Conservation (phyloP, 2,888 invertebrate genomes). For the Anodontia alba region DNA sequence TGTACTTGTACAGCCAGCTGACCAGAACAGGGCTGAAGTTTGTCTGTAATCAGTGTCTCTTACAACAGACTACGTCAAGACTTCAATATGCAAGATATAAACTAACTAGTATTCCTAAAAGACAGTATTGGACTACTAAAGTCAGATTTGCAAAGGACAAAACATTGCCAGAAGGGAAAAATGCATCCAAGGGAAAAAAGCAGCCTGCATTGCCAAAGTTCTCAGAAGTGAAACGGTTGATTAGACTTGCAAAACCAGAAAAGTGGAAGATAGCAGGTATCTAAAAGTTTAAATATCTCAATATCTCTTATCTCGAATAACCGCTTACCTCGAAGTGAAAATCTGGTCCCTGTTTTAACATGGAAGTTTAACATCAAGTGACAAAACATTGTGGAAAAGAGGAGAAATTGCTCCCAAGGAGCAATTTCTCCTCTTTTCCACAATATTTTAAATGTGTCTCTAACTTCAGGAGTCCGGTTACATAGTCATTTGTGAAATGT, state of each 20-base stretch:
- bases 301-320: no score
- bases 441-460: no score
- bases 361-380: no score
- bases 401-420: neutral
- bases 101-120: conserved; percentile 3
- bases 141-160: conserved; percentile 5
- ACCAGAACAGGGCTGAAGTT: neutral
- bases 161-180: neutral
- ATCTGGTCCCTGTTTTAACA: no score
- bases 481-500: no score
- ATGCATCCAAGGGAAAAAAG: conserved; percentile 2
- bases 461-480: no score
- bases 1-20: neutral
- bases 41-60: neutral
- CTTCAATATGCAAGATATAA: neutral
- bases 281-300: no score
- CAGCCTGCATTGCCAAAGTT: conserved; percentile 43
- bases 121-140: conserved; percentile 10
- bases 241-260: conserved; percentile 72
- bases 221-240: conserved; percentile 67
- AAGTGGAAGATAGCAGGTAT: conserved; percentile 76
- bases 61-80: neutral
- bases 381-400: no score
- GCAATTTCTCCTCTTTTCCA: no score
- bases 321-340: no score